Evolutionary conservation across 2,797 vertebrate species (phyloP).

Genomic region (Anguilla obscura): DNA sequence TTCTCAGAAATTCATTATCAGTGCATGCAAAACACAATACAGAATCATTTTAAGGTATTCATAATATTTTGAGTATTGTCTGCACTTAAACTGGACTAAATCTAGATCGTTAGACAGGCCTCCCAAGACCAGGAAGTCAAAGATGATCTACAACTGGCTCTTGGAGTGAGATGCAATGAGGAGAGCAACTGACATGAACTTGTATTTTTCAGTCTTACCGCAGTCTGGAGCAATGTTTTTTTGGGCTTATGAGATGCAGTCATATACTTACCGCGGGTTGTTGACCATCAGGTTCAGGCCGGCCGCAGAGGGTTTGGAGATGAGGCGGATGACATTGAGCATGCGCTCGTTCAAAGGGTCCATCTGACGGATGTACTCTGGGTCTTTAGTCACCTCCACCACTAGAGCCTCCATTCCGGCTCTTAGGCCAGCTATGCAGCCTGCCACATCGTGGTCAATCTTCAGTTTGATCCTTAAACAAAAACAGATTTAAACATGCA

Average conservation of each 20-base stretch:
- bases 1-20: not conserved
- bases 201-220: not conserved
- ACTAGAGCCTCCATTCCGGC: constrained; percentile 88
- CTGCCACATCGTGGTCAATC: constrained; percentile 76
- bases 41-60: not conserved
- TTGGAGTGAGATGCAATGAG: not conserved
- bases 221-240: not conserved
- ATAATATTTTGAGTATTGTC: not conserved
- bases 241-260: not conserved
- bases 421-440: constrained; percentile 76
- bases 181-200: not conserved
- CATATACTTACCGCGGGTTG: constrained; percentile 70
- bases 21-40: not conserved
- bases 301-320: constrained; percentile 80
- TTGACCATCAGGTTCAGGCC: constrained; percentile 78
- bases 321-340: constrained; percentile 78
- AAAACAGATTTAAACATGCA: not conserved
- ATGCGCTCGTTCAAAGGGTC: constrained; percentile 77
- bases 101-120: not conserved
- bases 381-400: constrained; percentile 88
- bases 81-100: not conserved
- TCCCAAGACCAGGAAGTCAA: not conserved
- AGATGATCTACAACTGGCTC: not conserved
- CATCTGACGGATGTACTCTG: constrained; percentile 76
- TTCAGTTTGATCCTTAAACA: constrained; percentile 85